A percentile compares a stretch with the other conserved stretches of the same genome.
These are phyloP conservation scores for Taenioides sp. DNA, from an alignment of 2,797 vertebrate genomes.

Conservation along the genomic window DNA sequence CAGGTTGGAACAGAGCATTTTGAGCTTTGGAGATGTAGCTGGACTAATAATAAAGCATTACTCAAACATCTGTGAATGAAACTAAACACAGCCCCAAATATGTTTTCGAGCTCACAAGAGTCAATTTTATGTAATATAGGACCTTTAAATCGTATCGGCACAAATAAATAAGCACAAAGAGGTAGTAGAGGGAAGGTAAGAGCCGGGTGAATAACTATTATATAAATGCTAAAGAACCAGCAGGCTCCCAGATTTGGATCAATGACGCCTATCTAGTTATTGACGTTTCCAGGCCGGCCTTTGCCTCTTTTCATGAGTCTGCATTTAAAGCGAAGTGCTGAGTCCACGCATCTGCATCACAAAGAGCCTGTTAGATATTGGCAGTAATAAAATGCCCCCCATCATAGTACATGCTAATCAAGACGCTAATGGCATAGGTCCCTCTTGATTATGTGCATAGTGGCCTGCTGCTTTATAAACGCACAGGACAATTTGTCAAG, in stretches of 20 bases:
- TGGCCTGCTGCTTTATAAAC: neutral
- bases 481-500: neutral
- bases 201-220: slow-evolving; percentile 51
- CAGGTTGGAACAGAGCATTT: too few species aligned
- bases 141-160: neutral
- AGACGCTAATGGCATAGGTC: slow-evolving; percentile 12
- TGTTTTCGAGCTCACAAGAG: too few species aligned
- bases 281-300: slow-evolving; percentile 53
- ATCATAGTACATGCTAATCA: slow-evolving; percentile 30
- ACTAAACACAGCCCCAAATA: too few species aligned
- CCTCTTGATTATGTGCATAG: slow-evolving; percentile 8
- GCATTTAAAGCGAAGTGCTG: slow-evolving; percentile 71
- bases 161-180: slow-evolving; percentile 1
- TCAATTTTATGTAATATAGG: too few species aligned
- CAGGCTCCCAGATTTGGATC: slow-evolving; percentile 47
- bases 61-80: too few species aligned
- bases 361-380: slow-evolving; percentile 25
- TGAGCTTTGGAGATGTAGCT: too few species aligned
- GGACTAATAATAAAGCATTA: too few species aligned
- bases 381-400: slow-evolving; percentile 2
- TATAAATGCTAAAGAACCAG: slow-evolving; percentile 42
- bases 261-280: slow-evolving; percentile 61
- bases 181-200: slow-evolving; percentile 1
- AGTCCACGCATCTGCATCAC: slow-evolving; percentile 38
- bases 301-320: slow-evolving; percentile 41